Percentiles rank a stretch among this genome's conserved stretches.
phyloP scores from a whole-genome alignment of 2,888 invertebrate species.

The Tachina grossa region DNA sequence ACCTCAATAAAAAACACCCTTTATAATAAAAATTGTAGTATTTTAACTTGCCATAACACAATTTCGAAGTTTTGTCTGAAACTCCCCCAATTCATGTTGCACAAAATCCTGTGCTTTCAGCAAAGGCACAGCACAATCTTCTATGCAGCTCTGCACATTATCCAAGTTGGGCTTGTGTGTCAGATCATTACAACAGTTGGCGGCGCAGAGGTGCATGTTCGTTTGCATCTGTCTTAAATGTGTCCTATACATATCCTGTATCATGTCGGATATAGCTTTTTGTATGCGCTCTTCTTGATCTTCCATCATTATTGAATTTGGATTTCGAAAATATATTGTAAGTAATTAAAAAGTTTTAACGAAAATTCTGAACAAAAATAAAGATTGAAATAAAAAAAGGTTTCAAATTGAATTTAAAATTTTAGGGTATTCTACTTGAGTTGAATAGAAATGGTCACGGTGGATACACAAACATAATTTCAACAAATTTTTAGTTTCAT shows the following conservation, averaged over 20 bases:
- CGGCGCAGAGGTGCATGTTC: slow-evolving; percentile 78
- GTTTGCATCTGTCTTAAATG: slow-evolving; percentile 79
- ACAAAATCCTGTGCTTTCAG: slow-evolving; percentile 78
- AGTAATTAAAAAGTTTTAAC: neutral
- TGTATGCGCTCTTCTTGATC: slow-evolving; percentile 77
- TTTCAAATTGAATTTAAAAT: neutral
- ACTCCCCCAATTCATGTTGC: slow-evolving; percentile 78
- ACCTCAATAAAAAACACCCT: too few relatives aligned
- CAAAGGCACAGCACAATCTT: slow-evolving; percentile 77
- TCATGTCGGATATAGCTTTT: slow-evolving; percentile 77
- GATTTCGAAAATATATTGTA: neutral
- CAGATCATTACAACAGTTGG: slow-evolving; percentile 77
- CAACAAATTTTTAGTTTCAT: too few relatives aligned
- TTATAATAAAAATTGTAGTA: neutral
- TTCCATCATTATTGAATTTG: slow-evolving; percentile 74
- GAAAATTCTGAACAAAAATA: slow-evolving; percentile 12
- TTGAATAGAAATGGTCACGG: neutral
- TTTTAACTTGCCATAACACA: slow-evolving; percentile 76
- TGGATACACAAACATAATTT: too few relatives aligned
- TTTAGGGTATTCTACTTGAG: neutral
- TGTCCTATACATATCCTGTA: slow-evolving; percentile 78
- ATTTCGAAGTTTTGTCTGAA: slow-evolving; percentile 76
- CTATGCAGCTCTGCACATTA: slow-evolving; percentile 78
- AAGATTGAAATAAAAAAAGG: neutral
- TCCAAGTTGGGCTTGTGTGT: slow-evolving; percentile 76